Evolutionary conservation across 1,140 invertebrate species (phyloP), one percentile per base, ranked within the genome.

Genomic region (Liolophura sinensis): DNA sequence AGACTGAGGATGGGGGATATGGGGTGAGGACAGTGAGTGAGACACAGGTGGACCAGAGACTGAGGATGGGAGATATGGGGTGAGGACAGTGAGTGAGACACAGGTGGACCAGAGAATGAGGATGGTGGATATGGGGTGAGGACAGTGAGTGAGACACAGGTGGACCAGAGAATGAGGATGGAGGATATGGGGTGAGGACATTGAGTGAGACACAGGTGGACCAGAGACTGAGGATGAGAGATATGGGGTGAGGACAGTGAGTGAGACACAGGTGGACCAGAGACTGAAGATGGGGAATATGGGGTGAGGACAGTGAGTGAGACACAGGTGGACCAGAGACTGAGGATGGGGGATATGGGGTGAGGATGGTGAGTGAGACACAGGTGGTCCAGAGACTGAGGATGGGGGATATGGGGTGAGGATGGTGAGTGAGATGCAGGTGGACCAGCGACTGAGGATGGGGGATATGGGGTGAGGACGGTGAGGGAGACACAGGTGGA

Each of bases 401-500:
- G 55, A 25, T 49, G 48, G 18, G n/a, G 5, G 47, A 54, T 6
- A 48, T 25, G 51, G 60, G 27, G 12, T 22, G 16, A 20, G 20
- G 27, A 20, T 20, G 12, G 20, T 14, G 14, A 14, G 12, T 16
- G 22, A 58, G 20, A 14, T 15, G 47, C 22, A 12, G 12, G 27
- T 16, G 20, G 16, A 20, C 16, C 14, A 14, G 20, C 12, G 22
- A 59, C 16, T 27, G 22, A 31, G 62, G 56, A 62, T 22, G 15
- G 60, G 47, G 64, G 31, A 1, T 24, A 20, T 27, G 52, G 49
- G n/a, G 31, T 1, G 31, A 49, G n/a, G 4, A 55, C 46, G 31
- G n/a, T 47, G 46, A 63, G 1, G 15, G 25, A 51, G 60, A 27
- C 40, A 50, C 25, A 48, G 50, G 65, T 62, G 50, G 31, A 40